Conservation (phyloP, 1,140 invertebrate species). For the Meloidogyne hapla region DNA sequence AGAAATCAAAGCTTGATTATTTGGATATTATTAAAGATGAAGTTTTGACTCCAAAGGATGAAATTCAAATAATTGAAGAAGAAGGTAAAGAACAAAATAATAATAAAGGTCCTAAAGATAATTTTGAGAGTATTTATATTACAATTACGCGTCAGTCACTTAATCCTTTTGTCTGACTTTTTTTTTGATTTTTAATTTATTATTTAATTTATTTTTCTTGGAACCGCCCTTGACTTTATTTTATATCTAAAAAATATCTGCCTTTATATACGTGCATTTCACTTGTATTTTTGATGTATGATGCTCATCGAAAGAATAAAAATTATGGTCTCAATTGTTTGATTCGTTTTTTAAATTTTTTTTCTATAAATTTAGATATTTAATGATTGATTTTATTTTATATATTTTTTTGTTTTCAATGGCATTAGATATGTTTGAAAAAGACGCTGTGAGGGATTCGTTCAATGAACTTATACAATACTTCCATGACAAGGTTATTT, state of each 20-base stretch:
- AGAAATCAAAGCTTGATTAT: background rate
- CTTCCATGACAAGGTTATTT: conserved; percentile 30
- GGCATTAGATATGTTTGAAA: background rate
- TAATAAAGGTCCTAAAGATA: background rate
- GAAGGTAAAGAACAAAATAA: background rate
- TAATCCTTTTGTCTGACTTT: no score
- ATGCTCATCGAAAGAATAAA: background rate
- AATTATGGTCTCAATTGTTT: background rate
- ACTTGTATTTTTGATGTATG: no score
- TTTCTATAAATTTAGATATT: background rate
- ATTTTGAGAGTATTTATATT: background rate
- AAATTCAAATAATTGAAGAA: background rate
- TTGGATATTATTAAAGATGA: background rate
- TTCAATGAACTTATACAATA: conserved; percentile 39
- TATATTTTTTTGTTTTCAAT: background rate
- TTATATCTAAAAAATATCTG: no score
- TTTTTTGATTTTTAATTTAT: no score
- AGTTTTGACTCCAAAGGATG: background rate
- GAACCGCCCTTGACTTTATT: no score
- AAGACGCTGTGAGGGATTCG: background rate
- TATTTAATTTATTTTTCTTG: no score
- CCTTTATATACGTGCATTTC: no score
- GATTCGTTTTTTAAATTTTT: background rate
- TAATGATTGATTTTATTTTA: background rate
- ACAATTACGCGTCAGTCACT: background rate